Evolutionary conservation across 64 coral and sea anemone species (phyloP), one percentile per base, ranked within the genome.

Genomic region (Actinia tenebrosa): DNA sequence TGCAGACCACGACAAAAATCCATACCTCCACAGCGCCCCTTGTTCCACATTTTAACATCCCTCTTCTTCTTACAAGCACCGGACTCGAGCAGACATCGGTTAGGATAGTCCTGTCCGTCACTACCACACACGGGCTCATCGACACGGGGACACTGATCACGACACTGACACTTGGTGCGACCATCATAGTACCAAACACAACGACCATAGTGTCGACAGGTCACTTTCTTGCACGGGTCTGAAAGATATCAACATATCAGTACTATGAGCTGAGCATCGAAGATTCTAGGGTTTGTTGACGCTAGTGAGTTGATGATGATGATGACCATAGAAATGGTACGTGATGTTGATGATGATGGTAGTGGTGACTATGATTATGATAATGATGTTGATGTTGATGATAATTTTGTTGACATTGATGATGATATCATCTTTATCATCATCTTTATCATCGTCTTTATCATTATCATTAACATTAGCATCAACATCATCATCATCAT

Each of bases 201-300:
- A 27, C 93, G 91, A 9, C 88, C 88, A 55, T 90, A 89, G 83
- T 90, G 83, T 26, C 86, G 37, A 37, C 94, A 97, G n/a, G 83
- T 77, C n/a, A 90, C 92, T 22, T 90, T 97, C 56, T 87, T 90
- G 83, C 94, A 97, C 15, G 91, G 91, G 83, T 97, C 94, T 97
- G 20, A 64, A 88, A 69, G 30, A 37, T 37, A 37, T 37, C 1
- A 37, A 37, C 30, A 37, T 37, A 37, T 37, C 30, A 37, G n/a
- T n/a, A n/a, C n/a, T n/a, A 37, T 37, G 30, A 64, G 0, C 5
- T 17, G 1, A 16, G 17, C 17, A 4, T 17, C 19, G 61, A 64
- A 19, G 61, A 20, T 64, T 13, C 1, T 64, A 11, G 19, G 1
- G 60, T 10, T 63, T 10, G 18, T 17, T 5, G 20, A 20, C 14